Conservation (phyloP, 1,140 invertebrate genomes). For the Drosophila fuyamai region DNA sequence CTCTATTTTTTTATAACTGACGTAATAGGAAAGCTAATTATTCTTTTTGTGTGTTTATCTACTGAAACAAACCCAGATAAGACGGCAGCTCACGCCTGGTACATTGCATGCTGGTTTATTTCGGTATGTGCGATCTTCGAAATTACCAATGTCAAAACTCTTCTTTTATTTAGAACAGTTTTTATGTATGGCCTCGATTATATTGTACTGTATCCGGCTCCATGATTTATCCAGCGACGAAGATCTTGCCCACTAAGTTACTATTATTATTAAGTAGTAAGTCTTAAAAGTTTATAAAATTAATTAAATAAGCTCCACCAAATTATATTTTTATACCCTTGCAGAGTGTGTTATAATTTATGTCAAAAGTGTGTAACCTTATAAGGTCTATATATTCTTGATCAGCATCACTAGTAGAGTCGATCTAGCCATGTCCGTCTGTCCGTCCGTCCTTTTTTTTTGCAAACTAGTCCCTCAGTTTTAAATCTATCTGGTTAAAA, state of each 20-base stretch:
- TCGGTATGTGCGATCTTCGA: not conserved
- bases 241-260: not conserved
- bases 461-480: too few species aligned
- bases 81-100: not conserved
- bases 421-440: too few species aligned
- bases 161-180: not conserved
- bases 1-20: not conserved
- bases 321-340: too few species aligned
- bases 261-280: too few species aligned
- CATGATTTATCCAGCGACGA: not conserved
- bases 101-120: not conserved
- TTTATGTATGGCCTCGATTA: not conserved
- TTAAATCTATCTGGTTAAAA: too few species aligned
- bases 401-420: too few species aligned
- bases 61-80: not conserved
- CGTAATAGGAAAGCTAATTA: not conserved
- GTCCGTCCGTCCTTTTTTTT: too few species aligned
- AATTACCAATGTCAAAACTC: not conserved
- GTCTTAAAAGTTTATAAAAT: too few species aligned
- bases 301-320: too few species aligned
- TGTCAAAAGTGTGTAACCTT: too few species aligned
- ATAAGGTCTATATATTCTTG: too few species aligned
- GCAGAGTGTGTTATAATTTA: too few species aligned
- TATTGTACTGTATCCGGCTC: not conserved
- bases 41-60: not conserved